Evolutionary conservation across 2,113 vertebrate genomes (phyloP), one percentile per base, ranked within the genome.

Genomic region (Anarhynchus alexandrinus): DNA sequence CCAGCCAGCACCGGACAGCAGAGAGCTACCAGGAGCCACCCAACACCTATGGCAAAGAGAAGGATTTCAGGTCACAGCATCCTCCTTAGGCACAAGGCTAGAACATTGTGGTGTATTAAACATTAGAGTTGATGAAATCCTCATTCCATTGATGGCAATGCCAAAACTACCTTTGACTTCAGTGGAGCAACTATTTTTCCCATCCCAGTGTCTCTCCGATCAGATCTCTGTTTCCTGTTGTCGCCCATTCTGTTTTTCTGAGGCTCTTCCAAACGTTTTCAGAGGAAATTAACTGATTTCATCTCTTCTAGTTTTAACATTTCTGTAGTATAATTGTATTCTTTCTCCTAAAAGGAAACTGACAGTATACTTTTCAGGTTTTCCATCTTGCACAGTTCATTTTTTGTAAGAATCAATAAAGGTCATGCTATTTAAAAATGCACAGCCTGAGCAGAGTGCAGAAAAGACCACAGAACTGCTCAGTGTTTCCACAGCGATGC

Each of bases 381-480:
- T 91, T 91, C 74, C 71, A 51, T 66, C 67, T 86, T 15, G 26
- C 74, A 80, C 19, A 64, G 95, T 86, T 95, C 70, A 90, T 94
- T 90, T 94, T 74, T 74, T 93, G 70, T 49, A 91, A 83, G 91
- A 94, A 91, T 95, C 93, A 88, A 87, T 95, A 97, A 97, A 97
- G 96, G 91, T 97, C 93, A 77, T 3, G 29, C 59, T 96, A 86
- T 90, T 97, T 94, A 93, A 96, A 97, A 95, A 90, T 55, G 47
- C 59, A 55, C 64, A 81, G 67, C 89, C 87, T 59, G 65, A 95
- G 64, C 42, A 86, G 89, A 85, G 89, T 45, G 62, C 82, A 90
- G 71, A 91, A 64, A 51, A 42, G 73, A 82, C 62, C 94, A 66
- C 58, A 38, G 86, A 87, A 23, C 57, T 69, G 69, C 82, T 96